phyloP scores from a whole-genome alignment of 92 coral and sea anemone genomes.

The Zoanthus solanderi region DNA sequence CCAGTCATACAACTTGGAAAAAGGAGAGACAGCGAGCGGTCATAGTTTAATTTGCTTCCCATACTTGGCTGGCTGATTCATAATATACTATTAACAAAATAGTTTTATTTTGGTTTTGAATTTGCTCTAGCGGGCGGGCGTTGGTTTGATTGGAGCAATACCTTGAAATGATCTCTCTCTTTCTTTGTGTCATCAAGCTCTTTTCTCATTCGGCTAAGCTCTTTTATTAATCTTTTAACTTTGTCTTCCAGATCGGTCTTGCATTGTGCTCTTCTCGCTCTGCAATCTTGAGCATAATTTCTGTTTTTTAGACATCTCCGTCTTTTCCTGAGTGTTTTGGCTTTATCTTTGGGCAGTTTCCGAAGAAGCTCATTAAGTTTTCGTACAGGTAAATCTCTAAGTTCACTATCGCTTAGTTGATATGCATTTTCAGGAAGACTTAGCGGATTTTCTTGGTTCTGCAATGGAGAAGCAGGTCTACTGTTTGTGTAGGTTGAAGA shows the following conservation, averaged over 20 bases:
- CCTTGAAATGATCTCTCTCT: slow-evolving; percentile 51
- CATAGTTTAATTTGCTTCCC: background rate
- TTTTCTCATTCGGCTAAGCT: slow-evolving; percentile 45
- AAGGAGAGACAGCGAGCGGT: background rate
- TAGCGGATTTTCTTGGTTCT: slow-evolving; percentile 13
- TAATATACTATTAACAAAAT: background rate
- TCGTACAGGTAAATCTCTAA: slow-evolving; percentile 64
- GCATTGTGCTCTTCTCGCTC: slow-evolving; percentile 55
- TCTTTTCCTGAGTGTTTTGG: slow-evolving; percentile 51
- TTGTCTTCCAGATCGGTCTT: slow-evolving; percentile 46
- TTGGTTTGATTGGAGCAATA: background rate
- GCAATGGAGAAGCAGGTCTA: background rate
- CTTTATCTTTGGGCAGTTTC: slow-evolving; percentile 50
- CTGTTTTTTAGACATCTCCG: slow-evolving; percentile 79
- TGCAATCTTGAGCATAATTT: slow-evolving; percentile 74
- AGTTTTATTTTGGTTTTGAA: background rate
- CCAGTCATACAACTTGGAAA: background rate
- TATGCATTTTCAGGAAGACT: background rate
- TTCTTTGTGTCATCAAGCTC: slow-evolving; percentile 28
- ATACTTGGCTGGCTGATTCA: background rate
- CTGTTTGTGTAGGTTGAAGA: slow-evolving; percentile 1
- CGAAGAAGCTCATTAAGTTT: slow-evolving; percentile 66
- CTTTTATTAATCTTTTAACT: slow-evolving; percentile 43
- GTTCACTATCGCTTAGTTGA: slow-evolving; percentile 59
- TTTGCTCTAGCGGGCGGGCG: background rate